phyloP scores from a whole-genome alignment of 2,113 vertebrate species.

The Mus pahari region DNA sequence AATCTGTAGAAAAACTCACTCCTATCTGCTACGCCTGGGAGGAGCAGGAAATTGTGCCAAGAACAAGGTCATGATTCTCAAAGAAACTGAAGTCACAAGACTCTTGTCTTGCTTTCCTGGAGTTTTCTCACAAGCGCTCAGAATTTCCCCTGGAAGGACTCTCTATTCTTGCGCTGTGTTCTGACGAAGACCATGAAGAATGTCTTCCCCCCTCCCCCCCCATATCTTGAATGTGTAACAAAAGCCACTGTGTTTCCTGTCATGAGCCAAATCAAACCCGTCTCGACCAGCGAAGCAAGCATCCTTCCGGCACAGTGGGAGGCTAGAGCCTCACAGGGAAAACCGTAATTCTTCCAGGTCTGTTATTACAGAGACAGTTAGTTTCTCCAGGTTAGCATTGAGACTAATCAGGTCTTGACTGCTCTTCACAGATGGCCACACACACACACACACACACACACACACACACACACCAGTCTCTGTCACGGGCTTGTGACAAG shows the following conservation, averaged over 20 bases:
- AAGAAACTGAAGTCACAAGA: neutral
- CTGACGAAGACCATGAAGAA: neutral
- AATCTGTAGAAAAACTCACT: neutral
- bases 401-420: slow-evolving; percentile 26
- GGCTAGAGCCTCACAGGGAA: slow-evolving; percentile 46
- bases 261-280: neutral
- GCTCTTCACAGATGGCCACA: slow-evolving; percentile 3
- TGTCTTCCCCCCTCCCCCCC: slow-evolving; percentile 70
- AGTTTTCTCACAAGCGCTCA: neutral
- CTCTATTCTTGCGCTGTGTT: neutral
- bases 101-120: neutral
- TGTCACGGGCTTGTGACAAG: neutral
- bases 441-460: neutral
- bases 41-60: neutral
- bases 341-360: neutral
- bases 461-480: neutral
- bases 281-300: neutral
- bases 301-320: neutral
- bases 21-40: neutral
- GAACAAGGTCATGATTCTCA: neutral
- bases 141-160: neutral
- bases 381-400: neutral
- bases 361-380: slow-evolving; percentile 32
- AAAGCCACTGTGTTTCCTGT: slow-evolving; percentile 5
- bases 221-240: slow-evolving; percentile 52